phyloP scores from a whole-genome alignment of 2,888 invertebrate genomes.

The Eupeodes latifasciatus region DNA sequence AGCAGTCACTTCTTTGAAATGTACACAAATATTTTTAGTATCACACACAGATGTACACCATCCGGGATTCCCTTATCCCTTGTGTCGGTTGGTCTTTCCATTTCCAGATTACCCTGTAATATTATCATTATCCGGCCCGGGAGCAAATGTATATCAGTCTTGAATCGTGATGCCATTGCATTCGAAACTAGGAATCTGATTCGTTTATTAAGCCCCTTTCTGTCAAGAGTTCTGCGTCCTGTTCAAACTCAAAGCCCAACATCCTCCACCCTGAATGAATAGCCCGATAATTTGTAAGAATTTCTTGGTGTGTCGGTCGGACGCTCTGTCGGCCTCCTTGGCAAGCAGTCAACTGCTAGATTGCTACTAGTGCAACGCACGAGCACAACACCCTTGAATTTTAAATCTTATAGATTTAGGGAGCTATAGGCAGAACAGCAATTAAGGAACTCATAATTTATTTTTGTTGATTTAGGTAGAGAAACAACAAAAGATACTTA shows the following conservation, averaged over 20 bases:
- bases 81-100: not conserved
- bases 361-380: not conserved
- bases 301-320: conserved; percentile 56
- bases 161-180: conserved; percentile 1
- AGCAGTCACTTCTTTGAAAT: conserved; percentile 74
- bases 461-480: too few species aligned
- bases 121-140: conserved; percentile 26
- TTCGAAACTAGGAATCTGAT: conserved; percentile 47
- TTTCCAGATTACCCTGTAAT: not conserved
- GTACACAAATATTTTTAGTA: conserved; percentile 73
- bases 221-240: conserved; percentile 43
- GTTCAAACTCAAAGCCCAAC: conserved; percentile 61
- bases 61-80: conserved; percentile 32
- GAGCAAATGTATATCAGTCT: conserved; percentile 26
- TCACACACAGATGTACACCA: conserved; percentile 73
- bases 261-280: conserved; percentile 52
- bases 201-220: conserved; percentile 64
- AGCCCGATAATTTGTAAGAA: conserved; percentile 75
- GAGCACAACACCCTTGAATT: not conserved
- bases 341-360: not conserved
- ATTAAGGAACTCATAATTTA: not conserved
- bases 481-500: too few species aligned
- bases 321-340: too few species aligned
- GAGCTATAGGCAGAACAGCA: conserved; percentile 1
- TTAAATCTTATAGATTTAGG: not conserved